phyloP scores from a whole-genome alignment of 2,113 vertebrate genomes.

The Grammomys dolichurus region DNA sequence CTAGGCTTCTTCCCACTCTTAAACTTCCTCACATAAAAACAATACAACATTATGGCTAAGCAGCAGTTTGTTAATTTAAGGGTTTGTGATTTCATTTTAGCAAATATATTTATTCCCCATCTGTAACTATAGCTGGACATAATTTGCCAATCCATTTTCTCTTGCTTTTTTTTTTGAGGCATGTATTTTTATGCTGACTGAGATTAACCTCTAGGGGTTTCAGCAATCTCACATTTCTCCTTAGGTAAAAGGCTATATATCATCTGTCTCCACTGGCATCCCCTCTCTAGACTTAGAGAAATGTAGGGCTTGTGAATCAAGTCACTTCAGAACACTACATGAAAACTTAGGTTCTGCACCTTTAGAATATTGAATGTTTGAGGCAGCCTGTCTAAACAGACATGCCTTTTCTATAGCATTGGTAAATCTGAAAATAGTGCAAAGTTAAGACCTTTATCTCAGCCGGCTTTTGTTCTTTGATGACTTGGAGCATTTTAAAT shows the following conservation, averaged over 20 bases:
- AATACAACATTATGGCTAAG: background rate
- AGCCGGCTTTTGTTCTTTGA: conserved; percentile 8
- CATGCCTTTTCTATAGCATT: background rate
- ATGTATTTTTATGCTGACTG: background rate
- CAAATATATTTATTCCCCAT: background rate
- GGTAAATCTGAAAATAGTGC: background rate
- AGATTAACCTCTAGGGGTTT: conserved; percentile 25
- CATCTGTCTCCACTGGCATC: background rate
- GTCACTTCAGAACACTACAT: background rate
- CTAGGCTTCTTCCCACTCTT: accelerated
- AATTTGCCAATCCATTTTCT: background rate
- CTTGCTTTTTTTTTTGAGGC: conserved; percentile 34
- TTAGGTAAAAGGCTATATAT: background rate
- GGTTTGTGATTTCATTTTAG: conserved; percentile 31
- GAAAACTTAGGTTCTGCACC: background rate
- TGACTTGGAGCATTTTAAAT: conserved; percentile 14
- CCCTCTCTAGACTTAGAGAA: background rate
- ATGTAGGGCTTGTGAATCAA: background rate
- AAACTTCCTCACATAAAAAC: background rate
- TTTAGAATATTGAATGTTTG: background rate
- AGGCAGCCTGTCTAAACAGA: background rate
- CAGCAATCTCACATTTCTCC: background rate
- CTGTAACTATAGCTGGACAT: background rate
- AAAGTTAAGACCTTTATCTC: background rate
- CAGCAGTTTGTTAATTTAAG: background rate